Conservation (phyloP, 2,888 invertebrate species). For the Eustalomyia histrio region DNA sequence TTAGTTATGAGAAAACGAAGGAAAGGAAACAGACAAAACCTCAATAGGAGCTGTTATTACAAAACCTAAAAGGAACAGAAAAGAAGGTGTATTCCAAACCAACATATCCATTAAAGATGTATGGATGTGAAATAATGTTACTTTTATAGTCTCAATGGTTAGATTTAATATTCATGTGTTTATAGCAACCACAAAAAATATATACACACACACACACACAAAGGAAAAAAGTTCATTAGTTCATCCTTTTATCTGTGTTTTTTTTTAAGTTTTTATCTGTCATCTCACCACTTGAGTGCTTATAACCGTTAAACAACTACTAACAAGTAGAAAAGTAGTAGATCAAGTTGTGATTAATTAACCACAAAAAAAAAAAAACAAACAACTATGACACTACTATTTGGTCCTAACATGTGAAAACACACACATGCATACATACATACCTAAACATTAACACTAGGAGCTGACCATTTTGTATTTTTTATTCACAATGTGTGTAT, state of each 20-base stretch:
- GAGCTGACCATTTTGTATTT: neutral
- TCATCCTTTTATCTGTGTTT: constrained; percentile 40
- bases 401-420: neutral
- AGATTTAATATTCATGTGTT: constrained; percentile 48
- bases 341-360: constrained; percentile 70
- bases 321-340: constrained; percentile 16
- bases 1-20: constrained; percentile 51
- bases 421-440: neutral
- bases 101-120: neutral
- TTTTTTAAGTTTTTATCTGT: constrained; percentile 47
- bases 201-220: too few relatives aligned
- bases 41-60: constrained; percentile 9
- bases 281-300: constrained; percentile 46
- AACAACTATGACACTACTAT: constrained; percentile 33
- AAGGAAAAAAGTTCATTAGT: constrained; percentile 47
- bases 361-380: constrained; percentile 69
- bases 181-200: neutral
- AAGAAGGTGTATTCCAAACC: neutral
- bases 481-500: constrained; percentile 6
- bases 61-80: neutral
- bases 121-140: neutral
- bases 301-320: constrained; percentile 24
- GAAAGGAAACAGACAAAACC: constrained; percentile 6
- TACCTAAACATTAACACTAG: neutral
- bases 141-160: neutral